A percentile compares a stretch with the other conserved stretches of the same genome.
phyloP scores from a whole-genome alignment of 2,888 invertebrate species.

The Trachelus iudaicus region DNA sequence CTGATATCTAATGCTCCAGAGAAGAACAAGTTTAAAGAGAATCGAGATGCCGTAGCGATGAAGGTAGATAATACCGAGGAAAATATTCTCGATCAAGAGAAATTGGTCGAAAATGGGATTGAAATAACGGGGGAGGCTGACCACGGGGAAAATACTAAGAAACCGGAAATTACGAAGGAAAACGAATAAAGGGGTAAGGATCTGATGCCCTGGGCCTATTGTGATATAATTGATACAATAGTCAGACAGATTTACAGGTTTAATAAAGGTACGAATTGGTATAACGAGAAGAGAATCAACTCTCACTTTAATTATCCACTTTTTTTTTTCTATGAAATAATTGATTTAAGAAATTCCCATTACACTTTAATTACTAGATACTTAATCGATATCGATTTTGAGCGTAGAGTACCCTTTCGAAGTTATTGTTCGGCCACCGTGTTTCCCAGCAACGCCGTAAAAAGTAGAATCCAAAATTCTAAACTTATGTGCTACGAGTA shows the following conservation, averaged over 20 bases:
- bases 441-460: background rate
- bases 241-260: background rate
- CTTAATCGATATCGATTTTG: conserved; percentile 35
- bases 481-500: conserved; percentile 33
- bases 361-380: conserved; percentile 30
- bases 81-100: background rate
- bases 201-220: conserved; percentile 29
- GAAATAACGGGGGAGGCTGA: conserved; percentile 11
- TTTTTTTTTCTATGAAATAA: conserved; percentile 49
- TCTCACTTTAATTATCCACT: conserved; percentile 30
- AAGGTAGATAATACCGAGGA: conserved; percentile 35
- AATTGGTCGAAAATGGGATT: background rate
- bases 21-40: conserved; percentile 79
- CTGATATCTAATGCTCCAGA: conserved; percentile 62
- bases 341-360: conserved; percentile 51
- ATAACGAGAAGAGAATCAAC: background rate
- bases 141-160: conserved; percentile 13
- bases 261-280: background rate
- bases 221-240: background rate
- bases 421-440: background rate
- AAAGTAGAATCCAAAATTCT: background rate
- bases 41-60: conserved; percentile 43
- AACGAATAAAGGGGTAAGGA: conserved; percentile 39
- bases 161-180: conserved; percentile 33
- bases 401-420: conserved; percentile 43